Evolutionary conservation across 1,140 invertebrate genomes (phyloP), one percentile per base, ranked within the genome.

Genomic region (Pachypeltis micranthus): DNA sequence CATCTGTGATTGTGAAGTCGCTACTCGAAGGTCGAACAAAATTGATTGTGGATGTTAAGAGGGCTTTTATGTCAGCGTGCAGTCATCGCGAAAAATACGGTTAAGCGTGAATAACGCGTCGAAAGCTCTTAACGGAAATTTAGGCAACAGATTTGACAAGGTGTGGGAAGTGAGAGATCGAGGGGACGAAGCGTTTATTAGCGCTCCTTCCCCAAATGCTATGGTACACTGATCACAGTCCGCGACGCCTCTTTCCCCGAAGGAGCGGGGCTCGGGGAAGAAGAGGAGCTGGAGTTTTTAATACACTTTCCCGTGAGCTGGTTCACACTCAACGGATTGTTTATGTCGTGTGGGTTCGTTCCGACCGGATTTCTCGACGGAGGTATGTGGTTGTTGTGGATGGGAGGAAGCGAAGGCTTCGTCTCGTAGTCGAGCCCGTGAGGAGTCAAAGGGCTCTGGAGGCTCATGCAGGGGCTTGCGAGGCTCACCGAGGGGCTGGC

Each of bases 291-390:
- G 1, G 65, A 63, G 59, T 66, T 82, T 69, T 82, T 81, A 67
- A 82, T 79, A 75, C 81, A 83, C 77, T 84, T 82, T 67, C 84
- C 88, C 39, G 88, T 91, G 64, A 92, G 76, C 75, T 90, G 88
- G 70, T 91, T 91, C 29, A 93, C 89, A 74, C 88, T 91, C 25
- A 92, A 78, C 24, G 90, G 90, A 79, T 93, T 93, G 76, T 93
- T 93, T 62, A 88, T 86, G 77, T 92, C 90, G 68, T 90, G 84
- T 12, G 90, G 90, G 76, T 93, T 92, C 10, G 90, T 90, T 60
- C 90, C 90, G 34, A 93, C 89, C 21, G 90, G 90, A 73, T 88
- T 84, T 44, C 87, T 79, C 39, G 71, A 74, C 55, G 67, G 67
- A 54, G 61, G 59, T 58, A 63, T 64, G 59, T 29, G 70, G 68